Conservation (phyloP, 2,113 vertebrate genomes). For the human region GRCh38 chr11:12732001-12732500, state of each 20-base stretch:
- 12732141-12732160: conserved; percentile 59
- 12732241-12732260: conserved; percentile 62
- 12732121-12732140: conserved; percentile 72
- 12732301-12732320: not conserved
- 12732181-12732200: conserved; percentile 51
- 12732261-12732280: conserved; percentile 45
- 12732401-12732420: not conserved
- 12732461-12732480: not conserved
- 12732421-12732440: not conserved
- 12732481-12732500: not conserved
- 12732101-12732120: conserved; percentile 67
- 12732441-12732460: not conserved
- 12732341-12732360: not conserved
- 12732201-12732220: conserved; percentile 33
- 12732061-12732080: conserved; percentile 22
- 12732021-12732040: conserved; percentile 40
- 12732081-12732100: not conserved
- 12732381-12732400: not conserved
- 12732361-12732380: not conserved
- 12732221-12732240: conserved; percentile 12
- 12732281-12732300: not conserved
- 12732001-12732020: conserved; percentile 47
- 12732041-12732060: conserved; percentile 48
- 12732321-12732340: not conserved
- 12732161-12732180: conserved; percentile 64